A percentile compares a stretch with the other conserved stretches of the same genome.
These are phyloP conservation scores for Stictonetta naevosa DNA, from an alignment of 2,113 vertebrate genomes.

Conservation along the genomic window DNA sequence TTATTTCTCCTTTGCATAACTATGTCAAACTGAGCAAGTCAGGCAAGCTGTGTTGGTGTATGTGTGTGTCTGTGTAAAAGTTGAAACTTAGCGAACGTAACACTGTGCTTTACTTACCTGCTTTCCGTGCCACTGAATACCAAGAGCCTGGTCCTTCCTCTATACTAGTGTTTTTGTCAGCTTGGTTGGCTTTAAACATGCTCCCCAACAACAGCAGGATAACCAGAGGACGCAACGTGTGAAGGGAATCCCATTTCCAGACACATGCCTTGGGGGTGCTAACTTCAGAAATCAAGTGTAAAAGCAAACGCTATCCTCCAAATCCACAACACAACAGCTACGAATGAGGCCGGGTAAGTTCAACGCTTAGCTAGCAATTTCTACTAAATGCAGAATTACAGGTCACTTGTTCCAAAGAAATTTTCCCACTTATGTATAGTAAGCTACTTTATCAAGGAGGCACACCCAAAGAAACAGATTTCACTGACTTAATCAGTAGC, in stretches of 20 bases:
- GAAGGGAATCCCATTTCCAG: conserved; percentile 31
- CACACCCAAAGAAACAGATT: conserved; percentile 62
- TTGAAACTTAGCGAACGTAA: conserved; percentile 73
- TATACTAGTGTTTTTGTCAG: conserved; percentile 70
- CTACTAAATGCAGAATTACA: conserved; percentile 56
- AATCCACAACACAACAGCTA: conserved; percentile 17
- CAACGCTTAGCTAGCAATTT: conserved; percentile 35
- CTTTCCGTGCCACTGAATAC: conserved; percentile 79
- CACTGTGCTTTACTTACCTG: conserved; percentile 84
- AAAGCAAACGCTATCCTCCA: conserved; percentile 1
- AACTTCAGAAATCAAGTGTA: not conserved
- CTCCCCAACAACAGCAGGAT: conserved; percentile 36
- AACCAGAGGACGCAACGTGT: not conserved
- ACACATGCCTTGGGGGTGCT: not conserved
- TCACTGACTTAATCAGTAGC: conserved; percentile 73
- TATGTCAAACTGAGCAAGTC: conserved; percentile 73
- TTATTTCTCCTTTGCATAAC: conserved; percentile 67
- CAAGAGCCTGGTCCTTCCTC: conserved; percentile 76
- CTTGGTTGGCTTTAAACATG: not conserved
- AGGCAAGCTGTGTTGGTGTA: conserved; percentile 68
- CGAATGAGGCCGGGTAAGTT: not conserved
- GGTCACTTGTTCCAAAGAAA: conserved; percentile 47
- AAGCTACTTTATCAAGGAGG: conserved; percentile 70
- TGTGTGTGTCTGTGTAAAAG: conserved; percentile 20
- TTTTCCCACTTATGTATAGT: conserved; percentile 41